phyloP scores from a whole-genome alignment of 2,113 vertebrate species.

The Odocoileus virginianus region DNA sequence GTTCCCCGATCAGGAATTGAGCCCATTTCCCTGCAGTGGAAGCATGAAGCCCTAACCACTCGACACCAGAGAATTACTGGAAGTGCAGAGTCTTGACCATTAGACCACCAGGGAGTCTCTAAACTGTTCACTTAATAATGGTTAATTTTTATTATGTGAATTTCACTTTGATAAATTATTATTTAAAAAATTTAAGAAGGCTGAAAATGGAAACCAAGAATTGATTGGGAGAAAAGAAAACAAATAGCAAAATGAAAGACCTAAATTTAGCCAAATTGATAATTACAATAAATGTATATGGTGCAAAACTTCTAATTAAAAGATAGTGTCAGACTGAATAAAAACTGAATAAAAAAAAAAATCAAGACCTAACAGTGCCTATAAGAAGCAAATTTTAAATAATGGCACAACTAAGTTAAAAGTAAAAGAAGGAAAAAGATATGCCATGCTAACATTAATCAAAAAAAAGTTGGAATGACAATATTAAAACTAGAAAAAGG shows the following conservation, averaged over 20 bases:
- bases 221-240: not conserved
- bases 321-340: not conserved
- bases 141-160: not conserved
- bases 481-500: not conserved
- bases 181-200: not conserved
- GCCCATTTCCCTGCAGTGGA: not conserved
- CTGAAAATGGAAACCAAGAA: not conserved
- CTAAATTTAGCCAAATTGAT: not conserved
- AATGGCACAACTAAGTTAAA: not conserved
- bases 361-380: not conserved
- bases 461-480: not conserved
- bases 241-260: not conserved
- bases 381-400: not conserved
- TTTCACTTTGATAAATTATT: not conserved
- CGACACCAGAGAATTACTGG: not conserved
- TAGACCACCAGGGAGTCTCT: not conserved
- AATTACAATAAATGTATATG: not conserved
- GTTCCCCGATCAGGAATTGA: not conserved
- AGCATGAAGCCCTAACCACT: not conserved
- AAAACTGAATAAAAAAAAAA: not conserved
- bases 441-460: not conserved
- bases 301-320: not conserved
- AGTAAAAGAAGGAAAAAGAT: not conserved
- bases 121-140: not conserved
- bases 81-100: not conserved